phyloP scores from a whole-genome alignment of 2,888 invertebrate species.

The Meiosimyza platycephala region DNA sequence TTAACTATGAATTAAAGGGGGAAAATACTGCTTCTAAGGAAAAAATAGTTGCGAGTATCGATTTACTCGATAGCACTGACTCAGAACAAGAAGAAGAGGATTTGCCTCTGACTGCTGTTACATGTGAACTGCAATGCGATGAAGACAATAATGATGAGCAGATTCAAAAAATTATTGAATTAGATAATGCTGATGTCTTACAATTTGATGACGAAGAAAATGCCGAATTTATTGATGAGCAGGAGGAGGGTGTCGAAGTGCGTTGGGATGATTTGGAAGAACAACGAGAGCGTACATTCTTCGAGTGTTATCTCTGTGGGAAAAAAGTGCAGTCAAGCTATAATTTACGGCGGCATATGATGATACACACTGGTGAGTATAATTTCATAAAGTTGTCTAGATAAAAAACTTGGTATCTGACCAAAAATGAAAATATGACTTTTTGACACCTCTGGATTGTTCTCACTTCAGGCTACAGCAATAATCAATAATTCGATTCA shows the following conservation, averaged over 20 bases:
- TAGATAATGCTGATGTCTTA: constrained; percentile 24
- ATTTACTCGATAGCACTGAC: constrained; percentile 55
- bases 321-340: constrained; percentile 65
- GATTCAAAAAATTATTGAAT: constrained; percentile 25
- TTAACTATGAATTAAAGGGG: constrained; percentile 7
- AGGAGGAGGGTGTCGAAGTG: constrained; percentile 48
- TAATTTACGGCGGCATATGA: constrained; percentile 65
- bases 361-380: constrained; percentile 65
- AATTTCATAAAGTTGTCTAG: neutral
- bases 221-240: constrained; percentile 47
- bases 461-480: no score
- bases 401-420: no score
- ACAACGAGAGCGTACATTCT: constrained; percentile 59
- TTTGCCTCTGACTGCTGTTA: constrained; percentile 46
- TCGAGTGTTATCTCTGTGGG: constrained; percentile 64
- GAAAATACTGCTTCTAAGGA: constrained; percentile 37
- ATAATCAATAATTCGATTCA: no score
- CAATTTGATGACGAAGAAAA: constrained; percentile 47
- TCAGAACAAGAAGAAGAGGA: constrained; percentile 44
- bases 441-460: no score
- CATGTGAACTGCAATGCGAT: constrained; percentile 51
- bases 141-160: constrained; percentile 43
- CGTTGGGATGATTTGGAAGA: constrained; percentile 57
- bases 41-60: constrained; percentile 58
- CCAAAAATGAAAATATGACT: no score